Conservation (phyloP, 2,797 vertebrate genomes). For the Pristis pectinata region DNA sequence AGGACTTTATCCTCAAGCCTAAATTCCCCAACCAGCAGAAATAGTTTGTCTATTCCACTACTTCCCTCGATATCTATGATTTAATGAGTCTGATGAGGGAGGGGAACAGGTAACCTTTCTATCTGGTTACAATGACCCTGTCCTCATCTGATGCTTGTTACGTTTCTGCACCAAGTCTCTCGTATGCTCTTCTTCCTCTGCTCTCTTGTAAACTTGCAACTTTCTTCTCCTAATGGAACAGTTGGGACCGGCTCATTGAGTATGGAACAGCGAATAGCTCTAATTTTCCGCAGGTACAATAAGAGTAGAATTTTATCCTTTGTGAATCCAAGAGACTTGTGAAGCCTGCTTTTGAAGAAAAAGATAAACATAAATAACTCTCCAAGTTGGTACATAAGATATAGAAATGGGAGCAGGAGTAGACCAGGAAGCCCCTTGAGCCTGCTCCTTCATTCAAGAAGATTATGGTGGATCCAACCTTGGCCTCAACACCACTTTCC, state of each 20-base stretch:
- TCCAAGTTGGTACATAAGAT: not conserved
- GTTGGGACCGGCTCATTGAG: not conserved
- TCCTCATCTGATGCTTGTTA: not conserved
- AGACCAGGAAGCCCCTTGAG: no score
- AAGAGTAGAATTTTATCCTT: not conserved
- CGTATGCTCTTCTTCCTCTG: not conserved
- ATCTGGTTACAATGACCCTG: no score
- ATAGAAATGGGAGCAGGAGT: no score
- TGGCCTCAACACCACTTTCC: no score
- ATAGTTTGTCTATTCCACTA: no score
- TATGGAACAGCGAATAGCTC: not conserved
- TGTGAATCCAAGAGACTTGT: not conserved
- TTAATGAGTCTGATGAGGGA: no score
- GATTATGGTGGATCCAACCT: no score
- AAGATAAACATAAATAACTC: not conserved
- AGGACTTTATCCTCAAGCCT: no score
- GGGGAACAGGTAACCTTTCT: no score
- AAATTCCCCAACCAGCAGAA: no score
- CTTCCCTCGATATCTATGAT: no score
- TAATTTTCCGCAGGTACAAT: not conserved
- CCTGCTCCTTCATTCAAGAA: no score
- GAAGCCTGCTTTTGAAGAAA: not conserved
- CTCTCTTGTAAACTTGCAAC: not conserved
- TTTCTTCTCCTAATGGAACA: not conserved
- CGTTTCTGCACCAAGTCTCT: not conserved